Conservation (phyloP, 2,888 invertebrate species). For the Protodeltote pygarga region DNA sequence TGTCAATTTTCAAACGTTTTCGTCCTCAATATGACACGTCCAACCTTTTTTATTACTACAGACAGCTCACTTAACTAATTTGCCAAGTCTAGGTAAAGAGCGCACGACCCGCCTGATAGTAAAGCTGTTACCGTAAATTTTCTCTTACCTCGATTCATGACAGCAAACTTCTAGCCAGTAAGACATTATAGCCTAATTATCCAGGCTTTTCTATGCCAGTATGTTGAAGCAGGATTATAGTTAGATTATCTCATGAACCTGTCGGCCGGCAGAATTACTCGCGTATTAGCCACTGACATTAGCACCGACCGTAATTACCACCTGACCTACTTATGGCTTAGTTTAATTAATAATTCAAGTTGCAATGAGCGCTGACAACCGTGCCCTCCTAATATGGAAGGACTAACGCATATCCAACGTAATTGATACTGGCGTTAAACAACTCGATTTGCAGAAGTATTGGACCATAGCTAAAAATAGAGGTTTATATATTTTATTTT, state of each 20-base stretch:
- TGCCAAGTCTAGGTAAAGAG: no score
- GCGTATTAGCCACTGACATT: conserved; percentile 66
- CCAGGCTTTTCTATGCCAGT: conserved; percentile 14
- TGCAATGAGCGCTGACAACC: conserved; percentile 47
- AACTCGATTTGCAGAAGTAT: conserved; percentile 9
- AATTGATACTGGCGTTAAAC: conserved; percentile 31
- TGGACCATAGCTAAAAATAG: neutral
- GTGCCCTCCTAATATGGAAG: conserved; percentile 37
- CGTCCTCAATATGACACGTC: no score
- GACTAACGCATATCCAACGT: conserved; percentile 27
- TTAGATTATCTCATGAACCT: conserved; percentile 33
- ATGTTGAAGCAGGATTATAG: neutral
- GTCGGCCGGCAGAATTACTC: conserved; percentile 50
- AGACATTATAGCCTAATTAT: no score
- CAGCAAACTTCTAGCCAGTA: no score
- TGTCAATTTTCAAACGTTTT: no score
- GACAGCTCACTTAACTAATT: no score
- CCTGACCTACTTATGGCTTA: conserved; percentile 70
- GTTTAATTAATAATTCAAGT: conserved; percentile 68
- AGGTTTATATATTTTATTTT: no score
- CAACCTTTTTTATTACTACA: no score
- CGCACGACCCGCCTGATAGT: no score
- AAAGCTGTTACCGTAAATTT: no score
- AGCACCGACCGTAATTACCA: conserved; percentile 71
- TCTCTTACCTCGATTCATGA: no score